These are phyloP conservation scores for Zaprionus africanus DNA, from an alignment of 1,140 invertebrate species.

Conservation along the genomic window DNA sequence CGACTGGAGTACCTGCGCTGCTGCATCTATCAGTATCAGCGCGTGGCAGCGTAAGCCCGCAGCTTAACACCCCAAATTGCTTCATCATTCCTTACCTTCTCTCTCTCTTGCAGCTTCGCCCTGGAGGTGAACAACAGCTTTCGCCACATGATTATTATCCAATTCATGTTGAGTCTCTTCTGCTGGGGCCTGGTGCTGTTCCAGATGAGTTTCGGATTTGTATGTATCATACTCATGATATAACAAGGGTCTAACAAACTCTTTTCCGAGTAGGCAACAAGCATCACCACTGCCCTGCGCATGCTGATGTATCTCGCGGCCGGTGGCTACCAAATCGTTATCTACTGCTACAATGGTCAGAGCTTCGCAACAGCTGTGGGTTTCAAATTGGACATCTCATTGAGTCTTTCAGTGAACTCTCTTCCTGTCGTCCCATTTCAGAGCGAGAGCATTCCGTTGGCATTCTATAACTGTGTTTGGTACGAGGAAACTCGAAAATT, in stretches of 20 bases:
- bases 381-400: constrained; percentile 26
- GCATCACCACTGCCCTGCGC: constrained; percentile 48
- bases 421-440: constrained; percentile 23
- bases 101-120: constrained; percentile 41
- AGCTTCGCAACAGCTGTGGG: constrained; percentile 62
- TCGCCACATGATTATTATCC: constrained; percentile 65
- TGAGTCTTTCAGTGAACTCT: not conserved
- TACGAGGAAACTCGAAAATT: constrained; percentile 68
- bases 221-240: constrained; percentile 3
- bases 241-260: not conserved
- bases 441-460: constrained; percentile 67
- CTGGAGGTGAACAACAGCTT: constrained; percentile 59
- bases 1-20: constrained; percentile 68
- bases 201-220: constrained; percentile 71
- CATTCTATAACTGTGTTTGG: constrained; percentile 70
- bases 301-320: constrained; percentile 75
- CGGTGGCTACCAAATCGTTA: constrained; percentile 68
- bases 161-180: constrained; percentile 71
- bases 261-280: constrained; percentile 42
- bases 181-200: constrained; percentile 68
- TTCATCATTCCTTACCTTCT: not conserved
- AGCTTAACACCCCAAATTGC: not conserved
- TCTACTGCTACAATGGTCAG: constrained; percentile 80
- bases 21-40: constrained; percentile 74
- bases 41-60: constrained; percentile 50